Evolutionary conservation across 2,113 vertebrate genomes (phyloP).

Genomic region (Antechinus stuartii): DNA sequence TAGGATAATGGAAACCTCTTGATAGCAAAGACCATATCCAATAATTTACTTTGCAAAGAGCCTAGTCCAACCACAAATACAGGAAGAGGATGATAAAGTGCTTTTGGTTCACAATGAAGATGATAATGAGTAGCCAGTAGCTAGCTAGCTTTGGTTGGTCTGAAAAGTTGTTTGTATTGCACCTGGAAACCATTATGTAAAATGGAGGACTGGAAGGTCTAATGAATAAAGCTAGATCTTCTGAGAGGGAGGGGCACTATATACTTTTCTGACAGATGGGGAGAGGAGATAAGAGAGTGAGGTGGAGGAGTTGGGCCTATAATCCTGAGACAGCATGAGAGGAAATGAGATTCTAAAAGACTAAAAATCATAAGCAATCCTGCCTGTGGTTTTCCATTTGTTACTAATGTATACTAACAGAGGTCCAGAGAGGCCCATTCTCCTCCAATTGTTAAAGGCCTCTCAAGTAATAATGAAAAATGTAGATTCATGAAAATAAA

Average conservation of each 20-base stretch:
- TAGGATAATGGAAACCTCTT: not conserved
- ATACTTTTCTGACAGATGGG: not conserved
- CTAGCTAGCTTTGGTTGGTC: not conserved
- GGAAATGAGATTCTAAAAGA: not conserved
- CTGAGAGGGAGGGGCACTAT: not conserved
- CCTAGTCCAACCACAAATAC: not conserved
- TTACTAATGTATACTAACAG: not conserved
- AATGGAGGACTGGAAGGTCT: not conserved
- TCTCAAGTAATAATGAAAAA: not conserved
- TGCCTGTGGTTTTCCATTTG: not conserved
- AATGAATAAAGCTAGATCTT: not conserved
- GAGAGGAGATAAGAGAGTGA: not conserved
- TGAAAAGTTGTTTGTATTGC: not conserved
- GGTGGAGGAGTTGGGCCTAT: not conserved
- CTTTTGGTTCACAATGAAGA: not conserved
- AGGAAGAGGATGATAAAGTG: not conserved
- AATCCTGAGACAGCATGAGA: not conserved
- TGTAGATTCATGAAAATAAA: not conserved
- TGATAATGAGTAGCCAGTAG: not conserved
- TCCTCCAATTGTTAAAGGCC: not conserved
- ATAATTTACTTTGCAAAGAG: not conserved
- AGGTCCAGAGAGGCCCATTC: not conserved
- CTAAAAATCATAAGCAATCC: not conserved
- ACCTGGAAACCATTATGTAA: not conserved
- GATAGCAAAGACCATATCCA: not conserved